These are phyloP conservation scores for Rhizomys pruinosus DNA, from an alignment of 2,113 vertebrate genomes.

Conservation along the genomic window DNA sequence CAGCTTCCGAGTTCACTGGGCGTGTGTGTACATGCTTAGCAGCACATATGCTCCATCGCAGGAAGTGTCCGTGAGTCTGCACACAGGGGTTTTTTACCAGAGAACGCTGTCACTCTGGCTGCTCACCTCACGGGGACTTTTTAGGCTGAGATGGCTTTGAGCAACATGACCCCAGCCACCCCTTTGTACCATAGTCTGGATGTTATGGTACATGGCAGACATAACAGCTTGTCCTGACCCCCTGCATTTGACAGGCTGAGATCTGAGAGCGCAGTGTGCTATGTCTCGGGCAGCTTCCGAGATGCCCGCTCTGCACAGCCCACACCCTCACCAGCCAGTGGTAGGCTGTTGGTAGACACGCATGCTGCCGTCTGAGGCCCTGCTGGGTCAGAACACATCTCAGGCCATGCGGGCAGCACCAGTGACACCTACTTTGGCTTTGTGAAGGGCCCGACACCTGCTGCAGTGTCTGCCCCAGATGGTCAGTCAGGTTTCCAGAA, in stretches of 20 bases:
- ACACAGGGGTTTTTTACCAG: neutral
- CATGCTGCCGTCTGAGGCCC: fast-evolving
- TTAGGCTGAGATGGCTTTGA: neutral
- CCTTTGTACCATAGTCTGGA: neutral
- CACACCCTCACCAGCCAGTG: neutral
- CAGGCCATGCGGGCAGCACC: fast-evolving
- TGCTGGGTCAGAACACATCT: fast-evolving
- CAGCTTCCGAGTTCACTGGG: too few species aligned
- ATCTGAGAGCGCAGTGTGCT: neutral
- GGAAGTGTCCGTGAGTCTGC: too few species aligned
- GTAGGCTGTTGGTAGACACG: neutral
- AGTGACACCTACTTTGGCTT: fast-evolving
- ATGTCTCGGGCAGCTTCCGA: too few species aligned
- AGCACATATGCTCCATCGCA: too few species aligned
- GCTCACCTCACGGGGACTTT: neutral
- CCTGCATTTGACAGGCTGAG: fast-evolving
- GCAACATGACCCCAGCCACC: neutral
- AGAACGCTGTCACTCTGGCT: neutral
- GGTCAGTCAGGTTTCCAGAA: neutral
- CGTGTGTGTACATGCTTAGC: too few species aligned
- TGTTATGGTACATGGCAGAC: neutral
- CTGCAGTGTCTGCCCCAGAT: too few species aligned
- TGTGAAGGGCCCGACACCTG: neutral
- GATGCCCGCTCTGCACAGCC: neutral
- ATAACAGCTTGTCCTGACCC: too few species aligned